Conservation (phyloP, 2,113 vertebrate genomes). For the Chaetorhynchus papuensis region DNA sequence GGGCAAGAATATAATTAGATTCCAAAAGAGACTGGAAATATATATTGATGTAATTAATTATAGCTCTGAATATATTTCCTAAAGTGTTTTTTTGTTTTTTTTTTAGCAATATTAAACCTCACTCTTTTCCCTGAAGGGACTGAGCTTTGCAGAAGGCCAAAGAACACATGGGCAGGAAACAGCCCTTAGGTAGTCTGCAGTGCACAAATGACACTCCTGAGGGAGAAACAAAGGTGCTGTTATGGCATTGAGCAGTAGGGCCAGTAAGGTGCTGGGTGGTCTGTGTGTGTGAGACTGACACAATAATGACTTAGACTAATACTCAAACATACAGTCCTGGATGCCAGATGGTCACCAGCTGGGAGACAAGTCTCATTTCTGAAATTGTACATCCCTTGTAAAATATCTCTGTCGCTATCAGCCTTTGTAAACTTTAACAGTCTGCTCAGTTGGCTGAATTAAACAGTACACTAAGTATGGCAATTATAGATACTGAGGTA, state of each 20-base stretch:
- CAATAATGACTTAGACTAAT: conserved; percentile 62
- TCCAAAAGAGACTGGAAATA: conserved; percentile 10
- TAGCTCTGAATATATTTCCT: conserved; percentile 16
- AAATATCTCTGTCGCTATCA: conserved; percentile 57
- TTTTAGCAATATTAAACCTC: neutral
- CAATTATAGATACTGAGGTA: neutral
- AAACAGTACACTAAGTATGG: neutral
- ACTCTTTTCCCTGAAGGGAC: neutral
- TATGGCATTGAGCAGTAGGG: conserved; percentile 47
- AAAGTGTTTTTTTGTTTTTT: neutral
- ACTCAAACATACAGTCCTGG: conserved; percentile 51
- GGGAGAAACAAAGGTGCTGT: conserved; percentile 65
- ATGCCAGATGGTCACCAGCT: conserved; percentile 75
- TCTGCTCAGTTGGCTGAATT: conserved; percentile 25
- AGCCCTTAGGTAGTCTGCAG: conserved; percentile 43
- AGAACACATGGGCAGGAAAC: conserved; percentile 43
- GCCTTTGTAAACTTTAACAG: conserved; percentile 37
- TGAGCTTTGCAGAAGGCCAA: conserved; percentile 22
- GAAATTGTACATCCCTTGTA: conserved; percentile 62
- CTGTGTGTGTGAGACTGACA: conserved; percentile 67
- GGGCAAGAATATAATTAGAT: conserved; percentile 35
- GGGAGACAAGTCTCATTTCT: conserved; percentile 62
- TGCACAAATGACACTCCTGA: conserved; percentile 37
- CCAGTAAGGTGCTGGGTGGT: conserved; percentile 71
- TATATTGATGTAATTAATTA: conserved; percentile 51